A percentile compares a stretch with the other conserved stretches of the same genome.
Evolutionary conservation across 2,113 vertebrate genomes (phyloP).

Genomic region (Paedocypris sp.): DNA sequence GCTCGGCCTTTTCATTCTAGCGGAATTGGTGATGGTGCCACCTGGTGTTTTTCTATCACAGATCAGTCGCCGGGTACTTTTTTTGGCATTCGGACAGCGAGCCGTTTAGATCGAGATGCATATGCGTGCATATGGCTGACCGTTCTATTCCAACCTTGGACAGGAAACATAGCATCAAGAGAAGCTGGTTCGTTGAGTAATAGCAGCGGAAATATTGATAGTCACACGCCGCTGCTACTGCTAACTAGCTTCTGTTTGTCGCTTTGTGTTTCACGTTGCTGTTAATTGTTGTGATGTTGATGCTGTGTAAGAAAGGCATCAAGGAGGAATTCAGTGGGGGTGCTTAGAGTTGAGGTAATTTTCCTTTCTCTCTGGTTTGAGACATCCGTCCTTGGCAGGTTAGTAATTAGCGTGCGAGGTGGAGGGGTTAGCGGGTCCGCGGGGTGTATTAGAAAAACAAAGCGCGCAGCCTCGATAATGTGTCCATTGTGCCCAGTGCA

Average conservation of each 20-base stretch:
- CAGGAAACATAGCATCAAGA: no score
- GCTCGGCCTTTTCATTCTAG: slow-evolving; percentile 22
- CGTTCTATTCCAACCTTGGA: no score
- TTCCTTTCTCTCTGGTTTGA: slow-evolving; percentile 32
- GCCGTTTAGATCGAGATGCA: no score
- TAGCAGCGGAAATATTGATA: no score
- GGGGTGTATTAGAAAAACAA: slow-evolving; percentile 75
- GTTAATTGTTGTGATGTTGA: slow-evolving; percentile 20
- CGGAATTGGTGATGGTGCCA: slow-evolving; percentile 36
- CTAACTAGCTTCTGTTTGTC: not conserved
- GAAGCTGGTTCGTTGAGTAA: no score
- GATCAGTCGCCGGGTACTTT: no score
- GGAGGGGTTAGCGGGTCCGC: slow-evolving; percentile 52
- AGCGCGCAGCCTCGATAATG: slow-evolving; percentile 69
- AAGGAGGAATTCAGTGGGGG: slow-evolving; percentile 10
- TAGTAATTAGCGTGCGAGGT: slow-evolving; percentile 62
- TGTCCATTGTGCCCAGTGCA: slow-evolving; percentile 85
- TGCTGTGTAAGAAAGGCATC: not conserved
- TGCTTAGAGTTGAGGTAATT: slow-evolving; percentile 33
- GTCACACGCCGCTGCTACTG: no score
- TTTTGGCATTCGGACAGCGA: no score
- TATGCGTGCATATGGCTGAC: no score
- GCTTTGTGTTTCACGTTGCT: slow-evolving; percentile 2
- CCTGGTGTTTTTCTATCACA: slow-evolving; percentile 32
- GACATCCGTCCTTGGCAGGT: slow-evolving; percentile 44